These are phyloP conservation scores for Dermatophagoides farinae DNA, from an alignment of 1,140 invertebrate species.

Conservation along the genomic window DNA sequence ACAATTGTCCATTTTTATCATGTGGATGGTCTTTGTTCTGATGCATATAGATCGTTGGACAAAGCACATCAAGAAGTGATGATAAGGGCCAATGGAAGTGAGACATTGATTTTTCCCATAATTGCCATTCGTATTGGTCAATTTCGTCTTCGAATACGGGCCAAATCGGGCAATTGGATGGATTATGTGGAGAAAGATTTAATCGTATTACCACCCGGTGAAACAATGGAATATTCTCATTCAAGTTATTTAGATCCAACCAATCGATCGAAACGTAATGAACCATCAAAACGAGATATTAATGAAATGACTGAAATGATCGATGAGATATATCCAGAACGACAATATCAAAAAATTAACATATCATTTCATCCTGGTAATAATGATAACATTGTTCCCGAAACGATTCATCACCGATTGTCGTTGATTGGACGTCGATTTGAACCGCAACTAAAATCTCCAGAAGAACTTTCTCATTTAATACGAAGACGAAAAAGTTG, in stretches of 20 bases:
- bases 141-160: slow-evolving; percentile 23
- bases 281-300: neutral
- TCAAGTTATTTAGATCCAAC: slow-evolving; percentile 24
- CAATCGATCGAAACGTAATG: slow-evolving; percentile 16
- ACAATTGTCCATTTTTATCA: slow-evolving; percentile 22
- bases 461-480: slow-evolving; percentile 21
- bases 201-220: slow-evolving; percentile 12
- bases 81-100: slow-evolving; percentile 4
- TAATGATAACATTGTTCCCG: slow-evolving; percentile 20
- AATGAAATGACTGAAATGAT: neutral
- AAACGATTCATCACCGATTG: slow-evolving; percentile 24
- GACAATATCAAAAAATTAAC: no score
- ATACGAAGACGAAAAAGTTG: slow-evolving; percentile 23
- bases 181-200: no score
- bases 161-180: neutral
- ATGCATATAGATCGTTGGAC: slow-evolving; percentile 8
- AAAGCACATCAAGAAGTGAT: slow-evolving; percentile 17
- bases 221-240: neutral
- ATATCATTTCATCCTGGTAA: no score
- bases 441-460: slow-evolving; percentile 20
- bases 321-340: neutral
- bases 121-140: slow-evolving; percentile 24
- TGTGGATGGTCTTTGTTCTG: slow-evolving; percentile 23
- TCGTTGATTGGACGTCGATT: slow-evolving; percentile 24
- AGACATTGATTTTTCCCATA: slow-evolving; percentile 24